Evolutionary conservation across 2,797 vertebrate species (phyloP).

Genomic region (Syndactyla subalaris): DNA sequence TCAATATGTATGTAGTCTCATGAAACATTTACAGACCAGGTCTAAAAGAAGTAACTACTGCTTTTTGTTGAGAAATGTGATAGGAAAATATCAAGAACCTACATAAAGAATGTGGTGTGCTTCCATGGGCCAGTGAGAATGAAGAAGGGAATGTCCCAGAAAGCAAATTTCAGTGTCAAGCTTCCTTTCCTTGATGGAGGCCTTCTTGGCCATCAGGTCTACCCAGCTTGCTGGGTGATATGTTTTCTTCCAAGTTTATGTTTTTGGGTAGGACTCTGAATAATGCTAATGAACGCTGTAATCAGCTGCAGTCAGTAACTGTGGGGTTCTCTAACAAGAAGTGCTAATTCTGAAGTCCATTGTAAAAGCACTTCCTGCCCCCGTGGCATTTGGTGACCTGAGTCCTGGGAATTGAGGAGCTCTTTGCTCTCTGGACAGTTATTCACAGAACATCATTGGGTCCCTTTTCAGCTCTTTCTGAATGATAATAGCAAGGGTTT

Average conservation of each 20-base stretch:
- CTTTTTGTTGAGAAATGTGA: background rate
- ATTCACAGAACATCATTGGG: background rate
- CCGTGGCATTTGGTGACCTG: background rate
- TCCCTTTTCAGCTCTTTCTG: conserved; percentile 11
- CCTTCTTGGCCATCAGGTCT: background rate
- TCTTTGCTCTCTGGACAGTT: conserved; percentile 24
- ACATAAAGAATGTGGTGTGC: background rate
- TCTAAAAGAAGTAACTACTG: background rate
- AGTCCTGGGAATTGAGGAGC: background rate
- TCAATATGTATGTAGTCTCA: background rate
- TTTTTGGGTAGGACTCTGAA: background rate
- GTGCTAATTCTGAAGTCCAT: background rate
- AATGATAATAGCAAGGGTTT: conserved; percentile 49
- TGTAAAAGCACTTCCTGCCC: background rate
- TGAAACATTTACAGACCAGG: background rate
- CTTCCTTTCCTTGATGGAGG: background rate
- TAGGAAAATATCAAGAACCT: background rate
- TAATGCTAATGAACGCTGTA: background rate
- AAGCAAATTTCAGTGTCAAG: background rate
- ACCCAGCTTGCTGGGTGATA: accelerated
- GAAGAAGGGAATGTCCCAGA: background rate
- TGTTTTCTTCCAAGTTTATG: background rate
- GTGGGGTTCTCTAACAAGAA: background rate
- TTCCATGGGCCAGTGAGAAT: background rate
- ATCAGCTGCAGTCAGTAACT: background rate